Percentiles rank a stretch among this genome's conserved stretches.
Evolutionary conservation across 2,113 vertebrate genomes (phyloP).

Genomic region (Heterotis niloticus): DNA sequence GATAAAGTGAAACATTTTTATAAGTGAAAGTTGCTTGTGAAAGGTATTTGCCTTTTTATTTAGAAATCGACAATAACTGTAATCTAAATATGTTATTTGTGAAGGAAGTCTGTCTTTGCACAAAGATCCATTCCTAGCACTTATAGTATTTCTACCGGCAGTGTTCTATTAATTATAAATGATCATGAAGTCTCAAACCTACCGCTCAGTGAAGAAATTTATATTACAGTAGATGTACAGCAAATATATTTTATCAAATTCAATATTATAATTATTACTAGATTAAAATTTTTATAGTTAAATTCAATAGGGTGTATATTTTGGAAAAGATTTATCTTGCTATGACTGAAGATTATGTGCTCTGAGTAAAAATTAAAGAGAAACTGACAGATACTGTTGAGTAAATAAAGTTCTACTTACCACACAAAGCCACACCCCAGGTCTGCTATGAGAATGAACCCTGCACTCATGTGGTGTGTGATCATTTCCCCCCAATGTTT

Average conservation of each 20-base stretch:
- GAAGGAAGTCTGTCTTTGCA: conserved; percentile 27
- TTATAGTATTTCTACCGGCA: conserved; percentile 50
- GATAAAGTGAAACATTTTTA: neutral
- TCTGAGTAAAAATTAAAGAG: neutral
- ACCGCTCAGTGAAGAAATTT: conserved; percentile 38
- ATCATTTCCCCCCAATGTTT: too few species aligned
- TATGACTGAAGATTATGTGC: conserved; percentile 29
- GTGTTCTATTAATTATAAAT: conserved; percentile 48
- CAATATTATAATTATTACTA: conserved; percentile 24
- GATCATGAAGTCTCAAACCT: neutral
- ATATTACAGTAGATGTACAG: conserved; percentile 27
- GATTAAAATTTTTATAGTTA: conserved; percentile 22
- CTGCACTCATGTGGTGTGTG: too few species aligned
- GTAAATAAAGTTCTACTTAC: neutral
- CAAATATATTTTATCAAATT: conserved; percentile 28
- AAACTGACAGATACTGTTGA: neutral
- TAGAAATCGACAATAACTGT: conserved; percentile 4
- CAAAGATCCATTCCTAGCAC: conserved; percentile 43
- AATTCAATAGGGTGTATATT: conserved; percentile 7
- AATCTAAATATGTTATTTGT: conserved; percentile 6
- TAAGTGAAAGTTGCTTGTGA: neutral
- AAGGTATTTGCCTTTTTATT: neutral
- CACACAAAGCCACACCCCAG: too few species aligned
- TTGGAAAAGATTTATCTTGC: neutral
- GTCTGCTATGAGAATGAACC: too few species aligned